These are phyloP conservation scores for Falco novaeseelandiae DNA, from an alignment of 2,797 vertebrate species.

Conservation along the genomic window DNA sequence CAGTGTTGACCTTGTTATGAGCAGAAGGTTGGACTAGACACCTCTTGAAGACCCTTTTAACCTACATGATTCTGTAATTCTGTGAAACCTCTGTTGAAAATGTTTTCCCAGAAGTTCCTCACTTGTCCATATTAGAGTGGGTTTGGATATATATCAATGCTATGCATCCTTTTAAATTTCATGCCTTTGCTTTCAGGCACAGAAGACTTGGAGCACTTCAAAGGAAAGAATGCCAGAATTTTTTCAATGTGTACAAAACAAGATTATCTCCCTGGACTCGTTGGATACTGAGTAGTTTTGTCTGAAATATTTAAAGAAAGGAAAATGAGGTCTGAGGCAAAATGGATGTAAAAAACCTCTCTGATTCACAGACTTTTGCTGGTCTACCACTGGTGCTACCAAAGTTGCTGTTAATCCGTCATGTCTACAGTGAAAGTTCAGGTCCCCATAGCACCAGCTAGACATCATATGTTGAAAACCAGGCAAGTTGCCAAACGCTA, in stretches of 20 bases:
- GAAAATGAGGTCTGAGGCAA: neutral
- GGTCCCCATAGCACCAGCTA: neutral
- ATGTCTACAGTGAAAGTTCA: neutral
- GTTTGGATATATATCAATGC: neutral
- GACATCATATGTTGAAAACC: neutral
- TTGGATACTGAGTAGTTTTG: neutral
- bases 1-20: neutral
- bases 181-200: neutral
- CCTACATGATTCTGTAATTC: neutral
- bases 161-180: neutral
- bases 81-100: neutral
- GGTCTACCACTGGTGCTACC: neutral
- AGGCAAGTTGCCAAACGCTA: neutral
- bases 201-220: neutral
- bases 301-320: neutral
- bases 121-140: neutral
- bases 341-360: neutral
- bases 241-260: slow-evolving; percentile 7
- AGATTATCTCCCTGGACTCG: neutral
- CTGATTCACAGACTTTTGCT: neutral
- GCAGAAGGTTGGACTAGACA: neutral
- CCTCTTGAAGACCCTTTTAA: neutral
- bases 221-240: neutral
- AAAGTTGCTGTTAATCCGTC: neutral
- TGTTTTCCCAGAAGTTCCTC: neutral